A percentile compares a stretch with the other conserved stretches of the same genome.
These are phyloP conservation scores for Diabrotica undecimpunctata DNA, from an alignment of 1,140 invertebrate genomes.

Conservation along the genomic window DNA sequence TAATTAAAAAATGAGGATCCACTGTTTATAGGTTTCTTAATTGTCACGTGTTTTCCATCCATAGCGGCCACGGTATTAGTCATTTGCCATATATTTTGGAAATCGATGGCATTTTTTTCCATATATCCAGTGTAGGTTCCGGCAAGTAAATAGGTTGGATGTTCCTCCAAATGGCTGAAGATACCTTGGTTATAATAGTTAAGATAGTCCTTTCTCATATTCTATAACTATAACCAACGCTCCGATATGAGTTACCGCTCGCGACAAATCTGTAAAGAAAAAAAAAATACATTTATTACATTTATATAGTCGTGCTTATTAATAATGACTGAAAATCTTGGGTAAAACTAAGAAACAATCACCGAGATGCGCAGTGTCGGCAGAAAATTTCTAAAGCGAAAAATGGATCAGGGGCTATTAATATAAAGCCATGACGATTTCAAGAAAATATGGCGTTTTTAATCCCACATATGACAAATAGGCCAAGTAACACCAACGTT, in stretches of 20 bases:
- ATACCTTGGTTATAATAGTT: slow-evolving; percentile 34
- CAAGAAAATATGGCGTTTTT: no score
- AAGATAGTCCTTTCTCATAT: slow-evolving; percentile 31
- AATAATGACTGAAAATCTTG: slow-evolving; percentile 7
- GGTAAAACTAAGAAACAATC: slow-evolving; percentile 13
- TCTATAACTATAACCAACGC: slow-evolving; percentile 31
- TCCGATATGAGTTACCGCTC: slow-evolving; percentile 25
- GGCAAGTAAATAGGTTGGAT: slow-evolving; percentile 35
- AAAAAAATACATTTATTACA: slow-evolving; percentile 6
- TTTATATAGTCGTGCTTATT: slow-evolving; percentile 7
- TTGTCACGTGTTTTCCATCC: no score
- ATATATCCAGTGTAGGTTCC: slow-evolving; percentile 28
- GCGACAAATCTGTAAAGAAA: slow-evolving; percentile 22
- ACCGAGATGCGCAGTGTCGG: slow-evolving; percentile 11
- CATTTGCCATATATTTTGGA: slow-evolving; percentile 43
- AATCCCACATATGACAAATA: no score
- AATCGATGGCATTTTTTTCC: slow-evolving; percentile 36
- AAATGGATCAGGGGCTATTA: no score
- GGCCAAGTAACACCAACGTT: no score
- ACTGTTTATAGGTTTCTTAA: no score
- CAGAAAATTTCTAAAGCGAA: no score
- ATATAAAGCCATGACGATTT: no score
- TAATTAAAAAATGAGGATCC: no score
- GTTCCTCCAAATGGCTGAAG: slow-evolving; percentile 34
- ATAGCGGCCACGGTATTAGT: no score